Evolutionary conservation across 2,888 invertebrate species (phyloP).

Genomic region (Limnephilus lunatus): DNA sequence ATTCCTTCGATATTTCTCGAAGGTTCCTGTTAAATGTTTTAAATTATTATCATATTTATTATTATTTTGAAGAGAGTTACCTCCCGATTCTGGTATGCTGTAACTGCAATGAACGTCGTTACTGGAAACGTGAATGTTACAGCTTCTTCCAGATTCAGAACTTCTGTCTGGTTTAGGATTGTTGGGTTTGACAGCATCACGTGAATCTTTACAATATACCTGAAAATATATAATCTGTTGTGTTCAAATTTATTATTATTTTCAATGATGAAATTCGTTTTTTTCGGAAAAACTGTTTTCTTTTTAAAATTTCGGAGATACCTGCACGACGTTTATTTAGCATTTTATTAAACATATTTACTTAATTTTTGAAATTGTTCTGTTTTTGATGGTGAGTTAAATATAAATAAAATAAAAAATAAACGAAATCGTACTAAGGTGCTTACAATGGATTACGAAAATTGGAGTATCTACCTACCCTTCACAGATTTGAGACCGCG

Average conservation of each 20-base stretch:
- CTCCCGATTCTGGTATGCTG: constrained; percentile 49
- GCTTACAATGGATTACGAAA: too few species aligned
- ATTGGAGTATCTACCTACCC: too few species aligned
- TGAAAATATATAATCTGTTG: neutral
- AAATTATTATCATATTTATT: neutral
- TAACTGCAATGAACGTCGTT: constrained; percentile 54
- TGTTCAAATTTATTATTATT: neutral
- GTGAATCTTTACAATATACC: constrained; percentile 50
- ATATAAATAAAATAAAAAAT: too few species aligned
- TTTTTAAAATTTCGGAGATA: neutral
- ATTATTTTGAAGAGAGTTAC: neutral
- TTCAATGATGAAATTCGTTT: neutral
- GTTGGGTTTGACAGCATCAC: constrained; percentile 25
- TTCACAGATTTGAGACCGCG: too few species aligned
- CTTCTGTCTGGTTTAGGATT: neutral
- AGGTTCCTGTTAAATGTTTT: neutral
- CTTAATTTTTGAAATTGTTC: too few species aligned
- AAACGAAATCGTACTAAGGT: too few species aligned
- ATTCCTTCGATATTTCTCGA: neutral
- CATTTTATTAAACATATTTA: neutral
- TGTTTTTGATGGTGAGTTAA: too few species aligned
- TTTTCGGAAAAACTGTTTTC: too few species aligned
- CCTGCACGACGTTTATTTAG: neutral
- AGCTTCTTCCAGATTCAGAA: neutral
- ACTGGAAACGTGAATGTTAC: constrained; percentile 43